phyloP scores from a whole-genome alignment of 2,797 vertebrate species.

The Paedocypris micromegethes region DNA sequence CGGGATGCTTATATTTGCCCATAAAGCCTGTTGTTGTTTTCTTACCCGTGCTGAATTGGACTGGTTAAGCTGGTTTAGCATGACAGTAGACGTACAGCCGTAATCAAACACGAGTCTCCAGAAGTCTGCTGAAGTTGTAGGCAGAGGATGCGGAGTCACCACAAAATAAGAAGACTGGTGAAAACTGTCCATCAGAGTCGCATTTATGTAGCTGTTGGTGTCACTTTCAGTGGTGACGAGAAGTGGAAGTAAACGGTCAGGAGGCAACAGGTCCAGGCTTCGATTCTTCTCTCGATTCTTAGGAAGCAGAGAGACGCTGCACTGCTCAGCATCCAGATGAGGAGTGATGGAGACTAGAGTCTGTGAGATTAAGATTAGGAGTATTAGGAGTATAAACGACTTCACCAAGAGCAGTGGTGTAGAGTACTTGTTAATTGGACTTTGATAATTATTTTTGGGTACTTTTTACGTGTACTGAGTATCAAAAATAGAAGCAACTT shows the following conservation, averaged over 20 bases:
- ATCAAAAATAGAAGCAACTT: too few species aligned
- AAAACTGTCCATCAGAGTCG: slow-evolving; percentile 89
- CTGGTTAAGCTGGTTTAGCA: slow-evolving; percentile 97
- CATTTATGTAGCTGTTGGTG: slow-evolving; percentile 89
- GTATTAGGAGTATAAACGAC: too few species aligned
- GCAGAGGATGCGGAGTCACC: slow-evolving; percentile 88
- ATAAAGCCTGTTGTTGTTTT: background rate
- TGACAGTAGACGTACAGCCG: slow-evolving; percentile 90
- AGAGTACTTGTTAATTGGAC: too few species aligned
- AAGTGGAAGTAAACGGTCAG: slow-evolving; percentile 88
- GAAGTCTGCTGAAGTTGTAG: slow-evolving; percentile 88
- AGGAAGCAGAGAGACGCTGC: slow-evolving; percentile 88
- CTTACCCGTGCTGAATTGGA: slow-evolving; percentile 96
- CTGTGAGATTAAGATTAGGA: slow-evolving; percentile 54
- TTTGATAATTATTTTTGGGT: too few species aligned
- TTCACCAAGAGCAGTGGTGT: too few species aligned
- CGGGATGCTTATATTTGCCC: background rate
- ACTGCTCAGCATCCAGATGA: slow-evolving; percentile 87
- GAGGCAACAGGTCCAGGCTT: slow-evolving; percentile 91
- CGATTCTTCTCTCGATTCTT: slow-evolving; percentile 92
- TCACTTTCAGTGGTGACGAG: slow-evolving; percentile 84
- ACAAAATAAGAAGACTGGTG: slow-evolving; percentile 84
- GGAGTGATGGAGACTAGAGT: slow-evolving; percentile 92
- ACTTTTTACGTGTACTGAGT: too few species aligned
- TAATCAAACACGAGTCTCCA: slow-evolving; percentile 94